Evolutionary conservation across 2,113 vertebrate genomes (phyloP), one percentile per base, ranked within the genome.

Genomic region (Notarius quadriscutis): DNA sequence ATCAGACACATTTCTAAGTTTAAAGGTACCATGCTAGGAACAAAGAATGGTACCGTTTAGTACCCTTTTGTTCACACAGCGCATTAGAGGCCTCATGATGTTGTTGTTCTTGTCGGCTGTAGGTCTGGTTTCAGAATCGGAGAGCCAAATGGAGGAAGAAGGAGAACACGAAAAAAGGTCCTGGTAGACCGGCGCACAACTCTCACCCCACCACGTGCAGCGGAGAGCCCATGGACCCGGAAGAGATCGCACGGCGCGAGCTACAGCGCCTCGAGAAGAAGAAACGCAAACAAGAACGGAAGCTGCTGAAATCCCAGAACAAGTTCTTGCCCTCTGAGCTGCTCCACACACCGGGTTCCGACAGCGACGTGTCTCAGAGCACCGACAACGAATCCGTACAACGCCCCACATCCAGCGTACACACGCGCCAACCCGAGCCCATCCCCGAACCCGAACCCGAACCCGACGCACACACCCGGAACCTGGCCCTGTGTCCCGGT

Each of bases 71-170:
- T 53, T 78, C 75, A 78, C 22, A 27, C 72, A 30, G 65, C 17
- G 67, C 17, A 7, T 48, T 22, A 4, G 17, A 72, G 18, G 0
- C 25, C 51, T 55, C 30, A 62, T 15, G 12, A 51, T 25, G 50
- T 63, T 8, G 17, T 15, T 30, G 89, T 94, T 90, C 86, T 94
- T 95, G 65, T 91, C 93, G 94, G 92, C 87, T 95, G 90, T 93
- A 99, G 98, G 98, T 99, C 27, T 99, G 98, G 98, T 99, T 99
- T 94, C 98, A 99, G 95, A 99, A 99, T 86, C 97, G 98, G 88
- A 96, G 98, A 92, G 98, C 98, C 90, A 99, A 99, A 90, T 99
- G 98, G 98, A 95, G 98, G 92, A 99, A 99, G 94, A 99, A 99
- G 91, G 98, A 99, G 86, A 99, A 99, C 94, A 99, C 98, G 7